These are phyloP conservation scores for Serinus canaria DNA, from an alignment of 2,113 vertebrate species.

Conservation along the genomic window DNA sequence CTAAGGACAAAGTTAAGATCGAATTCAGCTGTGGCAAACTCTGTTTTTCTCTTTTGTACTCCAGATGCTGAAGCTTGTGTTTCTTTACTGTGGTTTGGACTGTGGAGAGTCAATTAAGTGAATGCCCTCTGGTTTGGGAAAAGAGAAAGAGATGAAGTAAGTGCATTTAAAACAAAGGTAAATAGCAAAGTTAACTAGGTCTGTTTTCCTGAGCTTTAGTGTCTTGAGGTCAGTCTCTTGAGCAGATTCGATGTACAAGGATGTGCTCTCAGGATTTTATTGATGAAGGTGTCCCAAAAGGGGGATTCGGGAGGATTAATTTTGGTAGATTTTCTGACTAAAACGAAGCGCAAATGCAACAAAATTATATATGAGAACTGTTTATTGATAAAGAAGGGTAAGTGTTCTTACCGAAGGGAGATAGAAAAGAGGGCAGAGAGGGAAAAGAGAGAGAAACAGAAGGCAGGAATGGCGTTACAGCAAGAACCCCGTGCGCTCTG, in stretches of 20 bases:
- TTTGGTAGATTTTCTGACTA: neutral
- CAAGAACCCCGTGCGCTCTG: fast-evolving
- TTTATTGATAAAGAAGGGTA: neutral
- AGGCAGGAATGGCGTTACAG: too few relatives aligned
- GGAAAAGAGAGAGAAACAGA: neutral
- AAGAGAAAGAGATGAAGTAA: neutral
- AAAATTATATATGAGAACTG: neutral
- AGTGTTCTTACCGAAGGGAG: neutral
- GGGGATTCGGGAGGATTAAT: neutral
- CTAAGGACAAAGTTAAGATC: neutral
- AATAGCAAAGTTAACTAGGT: neutral
- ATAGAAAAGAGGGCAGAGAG: neutral
- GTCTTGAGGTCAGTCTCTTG: neutral
- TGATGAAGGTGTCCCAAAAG: neutral
- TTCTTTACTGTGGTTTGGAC: neutral
- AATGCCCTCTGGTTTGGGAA: neutral
- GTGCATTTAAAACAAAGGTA: neutral
- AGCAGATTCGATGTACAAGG: neutral
- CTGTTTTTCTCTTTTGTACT: neutral
- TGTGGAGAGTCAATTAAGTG: neutral
- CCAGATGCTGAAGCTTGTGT: neutral
- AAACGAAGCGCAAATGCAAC: neutral
- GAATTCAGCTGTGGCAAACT: neutral
- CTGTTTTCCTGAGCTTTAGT: neutral
- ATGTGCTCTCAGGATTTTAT: neutral